These are phyloP conservation scores for Oryzaephilus surinamensis DNA, from an alignment of 1,140 invertebrate species.

Conservation along the genomic window DNA sequence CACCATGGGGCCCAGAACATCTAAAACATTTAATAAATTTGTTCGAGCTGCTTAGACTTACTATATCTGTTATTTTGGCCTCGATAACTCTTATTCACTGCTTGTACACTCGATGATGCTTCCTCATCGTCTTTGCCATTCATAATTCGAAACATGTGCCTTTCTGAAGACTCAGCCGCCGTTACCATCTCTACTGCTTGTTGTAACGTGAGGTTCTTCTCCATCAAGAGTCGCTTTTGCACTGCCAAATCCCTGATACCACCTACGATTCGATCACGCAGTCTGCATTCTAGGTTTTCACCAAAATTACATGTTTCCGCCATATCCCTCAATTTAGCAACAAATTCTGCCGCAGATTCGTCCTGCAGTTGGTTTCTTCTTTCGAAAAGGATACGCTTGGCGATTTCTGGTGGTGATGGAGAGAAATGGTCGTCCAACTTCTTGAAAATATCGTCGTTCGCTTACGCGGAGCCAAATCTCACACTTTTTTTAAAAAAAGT, in stretches of 20 bases:
- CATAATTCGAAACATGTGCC: too few species aligned
- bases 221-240: constrained; percentile 11
- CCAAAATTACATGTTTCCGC: constrained; percentile 20
- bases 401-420: background rate
- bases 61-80: background rate
- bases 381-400: constrained; percentile 9
- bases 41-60: background rate
- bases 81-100: too few species aligned
- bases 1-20: background rate
- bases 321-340: constrained; percentile 16
- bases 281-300: constrained; percentile 10
- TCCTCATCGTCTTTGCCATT: too few species aligned
- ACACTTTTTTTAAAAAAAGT: too few species aligned
- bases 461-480: too few species aligned
- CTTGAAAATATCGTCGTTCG: background rate
- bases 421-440: background rate
- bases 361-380: constrained; percentile 13
- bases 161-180: background rate
- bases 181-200: too few species aligned
- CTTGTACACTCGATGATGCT: too few species aligned
- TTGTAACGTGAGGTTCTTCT: too few species aligned
- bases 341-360: constrained; percentile 15
- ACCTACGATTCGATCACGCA: constrained; percentile 18
- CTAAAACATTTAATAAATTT: constrained; percentile 1
- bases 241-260: constrained; percentile 8